Evolutionary conservation across 2,113 vertebrate species (phyloP).

Genomic region (Mugil cephalus): DNA sequence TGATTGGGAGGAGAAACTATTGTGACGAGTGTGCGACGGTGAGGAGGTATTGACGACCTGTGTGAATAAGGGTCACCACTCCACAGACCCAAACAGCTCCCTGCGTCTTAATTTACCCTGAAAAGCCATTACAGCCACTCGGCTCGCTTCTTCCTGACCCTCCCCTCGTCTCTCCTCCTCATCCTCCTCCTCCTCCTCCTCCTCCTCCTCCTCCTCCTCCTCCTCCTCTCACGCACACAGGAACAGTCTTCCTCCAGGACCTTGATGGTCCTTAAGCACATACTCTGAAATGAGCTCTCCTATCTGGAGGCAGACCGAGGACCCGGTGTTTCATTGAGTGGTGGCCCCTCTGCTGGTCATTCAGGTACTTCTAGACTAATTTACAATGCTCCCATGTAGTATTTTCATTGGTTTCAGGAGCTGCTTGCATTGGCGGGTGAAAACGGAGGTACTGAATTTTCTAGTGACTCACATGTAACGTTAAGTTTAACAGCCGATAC

Average conservation of each 20-base stretch:
- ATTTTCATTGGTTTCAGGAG: not conserved
- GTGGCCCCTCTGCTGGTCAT: slow-evolving; percentile 65
- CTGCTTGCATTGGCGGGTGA: not conserved
- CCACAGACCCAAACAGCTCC: slow-evolving; percentile 67
- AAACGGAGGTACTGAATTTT: not conserved
- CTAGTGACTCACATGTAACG: not conserved
- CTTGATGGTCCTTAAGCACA: slow-evolving; percentile 64
- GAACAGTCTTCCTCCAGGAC: slow-evolving; percentile 58
- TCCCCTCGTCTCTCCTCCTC: slow-evolving; percentile 38
- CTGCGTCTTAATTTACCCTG: slow-evolving; percentile 77
- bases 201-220: slow-evolving; percentile 47
- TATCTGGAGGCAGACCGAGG: slow-evolving; percentile 46
- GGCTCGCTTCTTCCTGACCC: slow-evolving; percentile 63
- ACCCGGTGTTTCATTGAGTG: slow-evolving; percentile 26
- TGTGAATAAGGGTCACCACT: slow-evolving; percentile 78
- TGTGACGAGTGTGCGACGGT: slow-evolving; percentile 71
- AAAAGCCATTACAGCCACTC: slow-evolving; percentile 80
- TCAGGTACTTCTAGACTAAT: slow-evolving; percentile 32
- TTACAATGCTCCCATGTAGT: not conserved
- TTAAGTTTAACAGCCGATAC: not conserved
- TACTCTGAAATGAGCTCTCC: slow-evolving; percentile 67
- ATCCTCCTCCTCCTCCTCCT: slow-evolving; percentile 54
- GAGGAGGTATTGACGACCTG: slow-evolving; percentile 69
- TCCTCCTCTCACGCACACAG: slow-evolving; percentile 26
- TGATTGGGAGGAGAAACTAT: slow-evolving; percentile 80